Percentiles rank a stretch among this genome's conserved stretches.
Conservation (phyloP, 2,888 invertebrate genomes). For the Lydus trimaculatus region DNA sequence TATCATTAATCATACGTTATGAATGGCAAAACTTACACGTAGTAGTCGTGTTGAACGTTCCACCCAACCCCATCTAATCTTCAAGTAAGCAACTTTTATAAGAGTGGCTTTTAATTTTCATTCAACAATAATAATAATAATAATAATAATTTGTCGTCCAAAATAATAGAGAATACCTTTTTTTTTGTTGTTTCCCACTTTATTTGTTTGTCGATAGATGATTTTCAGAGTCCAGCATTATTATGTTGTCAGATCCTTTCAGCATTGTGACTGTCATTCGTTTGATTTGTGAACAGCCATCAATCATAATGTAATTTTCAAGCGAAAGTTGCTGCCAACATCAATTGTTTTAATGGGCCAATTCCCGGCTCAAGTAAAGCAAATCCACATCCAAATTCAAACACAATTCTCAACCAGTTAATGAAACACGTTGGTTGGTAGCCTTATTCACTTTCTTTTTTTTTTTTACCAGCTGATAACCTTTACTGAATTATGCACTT, state of each 20-base stretch:
- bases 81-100: slow-evolving; percentile 27
- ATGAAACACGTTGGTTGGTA: slow-evolving; percentile 14
- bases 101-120: slow-evolving; percentile 50
- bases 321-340: slow-evolving; percentile 13
- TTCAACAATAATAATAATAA: slow-evolving; percentile 21
- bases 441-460: neutral
- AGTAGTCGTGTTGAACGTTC: slow-evolving; percentile 44
- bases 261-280: neutral
- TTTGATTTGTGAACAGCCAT: slow-evolving; percentile 23
- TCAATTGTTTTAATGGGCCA: slow-evolving; percentile 10
- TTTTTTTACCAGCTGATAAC: too few relatives aligned
- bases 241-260: neutral
- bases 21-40: slow-evolving; percentile 59
- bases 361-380: slow-evolving; percentile 7
- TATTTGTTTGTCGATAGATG: neutral
- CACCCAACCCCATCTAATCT: neutral
- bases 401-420: slow-evolving; percentile 14
- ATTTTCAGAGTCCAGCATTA: neutral
- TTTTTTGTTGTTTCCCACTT: neutral
- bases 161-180: too few relatives aligned
- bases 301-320: slow-evolving; percentile 27
- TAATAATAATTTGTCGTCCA: neutral
- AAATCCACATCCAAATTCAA: slow-evolving; percentile 21
- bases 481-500: neutral
- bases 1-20: slow-evolving; percentile 60